A percentile compares a stretch with the other conserved stretches of the same genome.
These are phyloP conservation scores for Fundulus diaphanus DNA, from an alignment of 2,797 vertebrate genomes.

Conservation along the genomic window DNA sequence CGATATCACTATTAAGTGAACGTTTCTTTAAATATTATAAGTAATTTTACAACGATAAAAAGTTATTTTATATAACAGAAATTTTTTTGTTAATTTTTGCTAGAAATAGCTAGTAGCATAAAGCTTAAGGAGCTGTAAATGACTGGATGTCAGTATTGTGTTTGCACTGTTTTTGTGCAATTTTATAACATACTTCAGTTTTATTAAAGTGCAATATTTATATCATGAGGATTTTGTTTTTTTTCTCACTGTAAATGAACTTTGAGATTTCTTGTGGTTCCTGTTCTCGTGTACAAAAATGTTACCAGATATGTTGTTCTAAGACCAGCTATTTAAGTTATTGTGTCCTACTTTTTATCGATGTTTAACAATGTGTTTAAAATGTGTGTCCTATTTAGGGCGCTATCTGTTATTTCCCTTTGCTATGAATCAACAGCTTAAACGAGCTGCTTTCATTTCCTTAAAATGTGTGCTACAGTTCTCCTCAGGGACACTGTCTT, in stretches of 20 bases:
- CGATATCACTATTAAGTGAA: background rate
- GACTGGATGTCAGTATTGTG: background rate
- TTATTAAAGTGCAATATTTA: constrained; percentile 1
- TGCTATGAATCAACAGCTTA: constrained; percentile 4
- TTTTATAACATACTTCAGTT: background rate
- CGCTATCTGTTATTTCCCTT: background rate
- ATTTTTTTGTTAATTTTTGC: background rate
- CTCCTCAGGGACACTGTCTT: background rate
- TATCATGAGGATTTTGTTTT: background rate
- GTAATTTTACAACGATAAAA: background rate
- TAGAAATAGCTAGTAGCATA: background rate
- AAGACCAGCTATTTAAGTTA: background rate
- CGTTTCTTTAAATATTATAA: background rate
- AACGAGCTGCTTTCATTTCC: constrained; percentile 50
- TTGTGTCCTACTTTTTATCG: background rate
- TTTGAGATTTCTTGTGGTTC: background rate
- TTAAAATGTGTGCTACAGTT: constrained; percentile 24
- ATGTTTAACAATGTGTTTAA: background rate
- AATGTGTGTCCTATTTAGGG: constrained; percentile 9
- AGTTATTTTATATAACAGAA: background rate
- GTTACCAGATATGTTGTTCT: background rate
- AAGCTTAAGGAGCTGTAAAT: background rate
- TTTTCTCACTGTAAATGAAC: background rate
- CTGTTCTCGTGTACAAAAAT: background rate
- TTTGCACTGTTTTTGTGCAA: background rate